phyloP scores from a whole-genome alignment of 2,113 vertebrate genomes.

The Athene cunicularia region DNA sequence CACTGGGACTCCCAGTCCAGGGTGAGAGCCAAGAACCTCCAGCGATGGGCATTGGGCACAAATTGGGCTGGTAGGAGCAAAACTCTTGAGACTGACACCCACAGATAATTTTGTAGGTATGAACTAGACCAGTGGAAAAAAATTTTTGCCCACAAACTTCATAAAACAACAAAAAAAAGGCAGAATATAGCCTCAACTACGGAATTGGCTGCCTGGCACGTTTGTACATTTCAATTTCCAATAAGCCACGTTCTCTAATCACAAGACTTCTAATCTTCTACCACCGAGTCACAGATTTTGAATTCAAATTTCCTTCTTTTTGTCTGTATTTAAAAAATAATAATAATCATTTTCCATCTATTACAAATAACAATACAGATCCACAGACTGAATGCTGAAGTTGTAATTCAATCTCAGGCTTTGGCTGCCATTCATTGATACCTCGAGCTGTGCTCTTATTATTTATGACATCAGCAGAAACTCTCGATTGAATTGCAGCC shows the following conservation, averaged over 20 bases:
- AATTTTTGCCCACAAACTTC: background rate
- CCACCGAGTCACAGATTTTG: slow-evolving; percentile 72
- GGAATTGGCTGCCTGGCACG: slow-evolving; percentile 67
- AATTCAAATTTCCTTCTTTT: slow-evolving; percentile 82
- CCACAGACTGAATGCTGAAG: slow-evolving; percentile 76
- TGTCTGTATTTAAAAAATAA: slow-evolving; percentile 86
- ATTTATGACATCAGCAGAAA: slow-evolving; percentile 85
- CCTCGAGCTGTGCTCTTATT: slow-evolving; percentile 78
- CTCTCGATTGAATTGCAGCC: slow-evolving; percentile 79
- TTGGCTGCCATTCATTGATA: slow-evolving; percentile 78
- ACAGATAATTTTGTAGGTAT: fast-evolving
- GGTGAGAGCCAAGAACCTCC: background rate
- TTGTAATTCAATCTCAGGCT: slow-evolving; percentile 81
- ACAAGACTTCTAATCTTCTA: slow-evolving; percentile 78
- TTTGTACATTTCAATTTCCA: slow-evolving; percentile 80
- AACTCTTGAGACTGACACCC: background rate
- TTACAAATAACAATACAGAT: slow-evolving; percentile 85
- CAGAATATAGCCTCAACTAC: background rate
- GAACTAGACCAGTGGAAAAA: background rate
- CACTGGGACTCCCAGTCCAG: background rate
- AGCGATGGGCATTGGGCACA: background rate
- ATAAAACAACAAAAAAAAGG: background rate
- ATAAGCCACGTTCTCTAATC: slow-evolving; percentile 73
- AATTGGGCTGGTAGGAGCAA: background rate
- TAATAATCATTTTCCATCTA: slow-evolving; percentile 85